Conservation (phyloP, 1,140 invertebrate genomes). For the Drosophila mayri region DNA sequence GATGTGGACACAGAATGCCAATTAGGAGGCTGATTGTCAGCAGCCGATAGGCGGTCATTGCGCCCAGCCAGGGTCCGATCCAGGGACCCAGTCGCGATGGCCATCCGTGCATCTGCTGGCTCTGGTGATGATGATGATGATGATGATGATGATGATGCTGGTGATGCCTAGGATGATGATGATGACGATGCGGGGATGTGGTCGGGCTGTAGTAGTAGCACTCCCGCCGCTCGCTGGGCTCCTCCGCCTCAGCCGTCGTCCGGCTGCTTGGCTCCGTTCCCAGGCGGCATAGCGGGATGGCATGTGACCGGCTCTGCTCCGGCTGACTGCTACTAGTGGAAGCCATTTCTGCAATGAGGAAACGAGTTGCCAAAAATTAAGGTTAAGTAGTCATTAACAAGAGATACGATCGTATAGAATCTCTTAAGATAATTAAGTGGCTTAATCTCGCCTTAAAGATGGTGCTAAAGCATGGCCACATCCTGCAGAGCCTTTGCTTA, state of each 20-base stretch:
- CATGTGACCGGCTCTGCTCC: slow-evolving; percentile 55
- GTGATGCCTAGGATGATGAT: slow-evolving; percentile 14
- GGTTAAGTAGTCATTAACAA: slow-evolving; percentile 10
- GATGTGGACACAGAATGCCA: slow-evolving; percentile 77
- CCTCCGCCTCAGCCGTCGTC: slow-evolving; percentile 41
- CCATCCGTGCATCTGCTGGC: slow-evolving; percentile 44
- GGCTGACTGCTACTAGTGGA: slow-evolving; percentile 74
- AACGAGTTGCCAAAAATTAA: slow-evolving; percentile 5
- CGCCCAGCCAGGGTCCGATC: slow-evolving; percentile 67
- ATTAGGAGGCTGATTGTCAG: slow-evolving; percentile 83
- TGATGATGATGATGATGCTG: slow-evolving; percentile 24
- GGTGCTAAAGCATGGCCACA: not conserved
- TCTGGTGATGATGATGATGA: slow-evolving; percentile 24
- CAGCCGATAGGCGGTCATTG: slow-evolving; percentile 81
- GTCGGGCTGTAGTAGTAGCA: slow-evolving; percentile 72
- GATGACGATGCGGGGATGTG: slow-evolving; percentile 53
- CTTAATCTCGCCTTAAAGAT: not conserved
- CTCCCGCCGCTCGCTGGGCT: slow-evolving; percentile 59
- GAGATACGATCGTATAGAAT: slow-evolving; percentile 1
- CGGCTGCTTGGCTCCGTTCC: slow-evolving; percentile 49
- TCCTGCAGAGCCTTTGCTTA: too few species aligned
- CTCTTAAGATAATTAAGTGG: not conserved
- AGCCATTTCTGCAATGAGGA: slow-evolving; percentile 74
- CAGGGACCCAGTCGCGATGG: slow-evolving; percentile 47
- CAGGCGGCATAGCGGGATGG: slow-evolving; percentile 62